Conservation (phyloP, 1,140 invertebrate genomes). For the Dendroctonus valens region DNA sequence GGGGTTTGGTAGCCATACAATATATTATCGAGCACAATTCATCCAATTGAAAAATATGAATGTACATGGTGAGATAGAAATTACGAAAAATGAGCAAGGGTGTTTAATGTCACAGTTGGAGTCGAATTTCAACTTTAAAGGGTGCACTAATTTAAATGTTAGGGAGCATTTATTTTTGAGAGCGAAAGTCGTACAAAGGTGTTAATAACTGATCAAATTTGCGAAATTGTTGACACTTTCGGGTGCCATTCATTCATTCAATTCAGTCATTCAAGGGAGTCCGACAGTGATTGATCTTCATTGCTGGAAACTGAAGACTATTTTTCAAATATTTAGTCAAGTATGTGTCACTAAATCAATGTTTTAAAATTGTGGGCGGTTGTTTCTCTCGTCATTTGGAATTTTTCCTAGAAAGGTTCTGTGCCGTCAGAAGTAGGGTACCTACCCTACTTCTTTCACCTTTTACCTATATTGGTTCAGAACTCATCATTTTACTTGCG, state of each 20-base stretch:
- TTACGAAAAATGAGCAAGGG: neutral
- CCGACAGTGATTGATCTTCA: neutral
- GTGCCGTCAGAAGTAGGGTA: no score
- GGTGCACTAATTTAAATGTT: neutral
- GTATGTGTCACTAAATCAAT: no score
- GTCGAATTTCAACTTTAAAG: neutral
- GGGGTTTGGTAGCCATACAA: neutral
- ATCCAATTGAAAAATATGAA: slow-evolving; percentile 11
- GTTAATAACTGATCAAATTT: neutral
- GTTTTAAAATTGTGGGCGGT: no score
- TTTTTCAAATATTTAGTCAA: no score
- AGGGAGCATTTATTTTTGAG: neutral
- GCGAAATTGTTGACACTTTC: neutral
- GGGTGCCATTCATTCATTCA: no score
- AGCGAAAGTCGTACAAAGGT: neutral
- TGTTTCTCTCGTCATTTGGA: no score
- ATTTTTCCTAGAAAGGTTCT: no score
- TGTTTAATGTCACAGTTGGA: neutral
- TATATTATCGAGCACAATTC: neutral
- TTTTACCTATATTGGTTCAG: no score
- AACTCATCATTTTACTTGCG: no score
- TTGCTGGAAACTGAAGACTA: no score
- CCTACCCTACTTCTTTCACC: no score
- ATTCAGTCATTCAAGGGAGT: no score
- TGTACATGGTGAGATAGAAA: slow-evolving; percentile 6